Base-by-base conservation (phyloP, 2,797 vertebrate species). In the Dromococcyx pavoninus region DNA sequence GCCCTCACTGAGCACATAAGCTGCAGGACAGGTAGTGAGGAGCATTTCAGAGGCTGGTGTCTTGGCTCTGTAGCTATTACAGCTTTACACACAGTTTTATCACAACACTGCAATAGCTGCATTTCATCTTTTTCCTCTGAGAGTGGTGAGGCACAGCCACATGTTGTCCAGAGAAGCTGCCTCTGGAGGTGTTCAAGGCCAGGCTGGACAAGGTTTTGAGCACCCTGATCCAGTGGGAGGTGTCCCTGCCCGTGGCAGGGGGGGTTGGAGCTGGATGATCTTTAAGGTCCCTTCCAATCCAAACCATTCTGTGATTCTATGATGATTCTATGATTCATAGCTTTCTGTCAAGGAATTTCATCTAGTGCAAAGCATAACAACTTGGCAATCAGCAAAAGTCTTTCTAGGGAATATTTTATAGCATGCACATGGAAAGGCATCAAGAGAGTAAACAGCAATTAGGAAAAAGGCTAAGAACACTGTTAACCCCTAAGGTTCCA, bases 401-500 rank as follows among this genome's bases (percentile, higher is more conserved):
- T 67, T 95, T 61, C 69, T 58, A 70, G 24, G 65, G 50, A 75
- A 54, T 77, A 83, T 92, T 92, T 89, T 41, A 65, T n/a, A 74
- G 61, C 44, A 41, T 17, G 39, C 50, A 86, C 50, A 27, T 23
- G 35, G 21, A 93, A 85, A 92, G 44, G 65, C 88, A 74, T 86
- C 57, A 69, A 61, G 58, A 94, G 58, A 95, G 91, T 83, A 92
- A 94, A 94, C 85, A 96, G 6, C 35, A 91, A 75, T 92, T 95
- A 94, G 51, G 57, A 69, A 72, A 94, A 91, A 95, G 94, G 94
- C 89, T 94, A 96, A 94, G 89, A 89, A 91, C 65, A 54, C 72
- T 46, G 91, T 96, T 96, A 96, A 96, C 91, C 89, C 93, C 82
- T 88, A 39, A 91, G 44, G 88, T 94, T 91, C 96, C 91, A 74